phyloP scores from a whole-genome alignment of 1,140 invertebrate species.

The Pseudomyrmex pallidus region DNA sequence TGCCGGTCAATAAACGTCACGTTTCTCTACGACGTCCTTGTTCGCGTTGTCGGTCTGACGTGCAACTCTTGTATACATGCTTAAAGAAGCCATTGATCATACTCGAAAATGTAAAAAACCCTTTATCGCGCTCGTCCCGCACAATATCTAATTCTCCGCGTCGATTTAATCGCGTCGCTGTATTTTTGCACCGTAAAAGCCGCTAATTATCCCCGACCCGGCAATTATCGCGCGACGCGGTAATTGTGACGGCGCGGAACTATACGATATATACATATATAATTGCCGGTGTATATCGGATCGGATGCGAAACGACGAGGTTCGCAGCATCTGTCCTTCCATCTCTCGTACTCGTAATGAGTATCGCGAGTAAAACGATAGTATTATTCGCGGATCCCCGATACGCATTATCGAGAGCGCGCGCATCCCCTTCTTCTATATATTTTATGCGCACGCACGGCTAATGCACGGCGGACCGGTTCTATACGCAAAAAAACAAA shows the following conservation, averaged over 20 bases:
- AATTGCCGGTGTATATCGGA: constrained; percentile 35
- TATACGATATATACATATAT: neutral
- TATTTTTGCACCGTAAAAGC: constrained; percentile 29
- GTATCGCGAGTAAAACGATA: constrained; percentile 14
- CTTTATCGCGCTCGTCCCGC: constrained; percentile 35
- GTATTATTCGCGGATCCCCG: constrained; percentile 55
- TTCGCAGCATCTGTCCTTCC: constrained; percentile 19
- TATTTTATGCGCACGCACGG: constrained; percentile 13
- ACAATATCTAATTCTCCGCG: constrained; percentile 26
- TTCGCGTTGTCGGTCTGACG: constrained; percentile 5
- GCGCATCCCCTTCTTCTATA: neutral
- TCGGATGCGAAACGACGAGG: constrained; percentile 16
- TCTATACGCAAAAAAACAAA: neutral
- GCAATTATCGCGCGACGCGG: constrained; percentile 18
- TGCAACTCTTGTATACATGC: neutral
- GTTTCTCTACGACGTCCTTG: neutral
- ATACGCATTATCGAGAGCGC: constrained; percentile 47
- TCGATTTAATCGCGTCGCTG: constrained; percentile 33
- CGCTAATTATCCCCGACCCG: constrained; percentile 25
- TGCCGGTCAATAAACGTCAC: neutral
- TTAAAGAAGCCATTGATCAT: constrained; percentile 55
- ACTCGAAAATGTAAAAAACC: neutral
- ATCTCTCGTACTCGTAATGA: neutral
- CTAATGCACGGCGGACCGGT: constrained; percentile 55
- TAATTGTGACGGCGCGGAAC: constrained; percentile 42